Conservation (phyloP, 2,888 invertebrate species). For the Cyaniris semiargus region DNA sequence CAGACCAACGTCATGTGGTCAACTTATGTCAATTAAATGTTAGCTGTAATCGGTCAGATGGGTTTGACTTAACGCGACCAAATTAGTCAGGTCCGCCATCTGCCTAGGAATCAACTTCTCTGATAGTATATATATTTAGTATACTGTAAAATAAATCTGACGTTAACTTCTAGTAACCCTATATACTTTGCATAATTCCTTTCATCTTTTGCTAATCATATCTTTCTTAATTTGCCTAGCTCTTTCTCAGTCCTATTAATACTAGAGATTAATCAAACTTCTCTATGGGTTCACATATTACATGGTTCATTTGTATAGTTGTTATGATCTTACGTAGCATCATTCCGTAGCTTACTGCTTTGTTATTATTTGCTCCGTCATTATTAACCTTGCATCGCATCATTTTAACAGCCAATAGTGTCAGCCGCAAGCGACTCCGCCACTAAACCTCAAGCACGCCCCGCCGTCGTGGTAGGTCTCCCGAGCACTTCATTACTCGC, state of each 20-base stretch:
- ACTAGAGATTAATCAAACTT: neutral
- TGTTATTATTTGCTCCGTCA: conserved; percentile 66
- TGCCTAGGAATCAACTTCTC: too few relatives aligned
- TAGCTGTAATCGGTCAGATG: too few relatives aligned
- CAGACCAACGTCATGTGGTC: too few relatives aligned
- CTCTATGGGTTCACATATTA: conserved; percentile 30
- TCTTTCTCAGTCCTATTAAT: conserved; percentile 8
- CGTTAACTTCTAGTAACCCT: neutral
- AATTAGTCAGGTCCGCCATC: too few relatives aligned
- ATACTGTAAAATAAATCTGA: neutral
- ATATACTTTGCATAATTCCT: neutral
- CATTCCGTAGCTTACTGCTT: conserved; percentile 53
- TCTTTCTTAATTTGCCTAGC: conserved; percentile 28
- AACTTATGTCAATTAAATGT: too few relatives aligned
- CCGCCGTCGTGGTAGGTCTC: conserved; percentile 83
- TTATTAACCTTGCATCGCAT: conserved; percentile 79
- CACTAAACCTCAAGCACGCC: conserved; percentile 82
- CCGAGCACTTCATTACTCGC: conserved; percentile 65
- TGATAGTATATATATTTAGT: neutral
- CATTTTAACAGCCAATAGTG: conserved; percentile 81
- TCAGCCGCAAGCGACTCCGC: conserved; percentile 77
- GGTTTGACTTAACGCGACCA: too few relatives aligned
- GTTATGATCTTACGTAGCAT: conserved; percentile 24
- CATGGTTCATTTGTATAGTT: conserved; percentile 34
- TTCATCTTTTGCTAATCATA: conserved; percentile 19